phyloP scores from a whole-genome alignment of 1,140 invertebrate species.

The Schlechtendalia chinensis region DNA sequence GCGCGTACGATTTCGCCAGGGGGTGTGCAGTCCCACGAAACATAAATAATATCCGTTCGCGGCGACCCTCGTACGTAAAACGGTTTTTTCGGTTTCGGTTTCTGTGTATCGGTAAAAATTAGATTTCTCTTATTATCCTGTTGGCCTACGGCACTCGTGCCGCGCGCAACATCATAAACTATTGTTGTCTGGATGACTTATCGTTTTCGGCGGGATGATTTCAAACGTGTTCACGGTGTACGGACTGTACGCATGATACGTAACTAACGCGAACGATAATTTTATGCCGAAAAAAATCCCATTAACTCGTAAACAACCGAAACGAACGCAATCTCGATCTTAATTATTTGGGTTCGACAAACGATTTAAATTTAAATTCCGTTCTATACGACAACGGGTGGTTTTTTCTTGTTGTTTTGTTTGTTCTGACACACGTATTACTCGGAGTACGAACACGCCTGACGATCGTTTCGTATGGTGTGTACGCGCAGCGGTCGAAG shows the following conservation, averaged over 20 bases:
- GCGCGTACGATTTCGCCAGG: no score
- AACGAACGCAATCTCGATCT: background rate
- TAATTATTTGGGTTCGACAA: background rate
- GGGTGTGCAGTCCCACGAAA: background rate
- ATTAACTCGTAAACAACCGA: constrained; percentile 2
- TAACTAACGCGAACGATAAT: background rate
- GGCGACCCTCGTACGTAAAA: background rate
- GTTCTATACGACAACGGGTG: background rate
- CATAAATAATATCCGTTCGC: constrained; percentile 7
- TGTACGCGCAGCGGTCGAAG: no score
- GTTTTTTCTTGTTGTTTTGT: no score
- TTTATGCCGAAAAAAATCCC: background rate
- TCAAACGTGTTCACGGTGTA: no score
- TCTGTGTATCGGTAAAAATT: no score
- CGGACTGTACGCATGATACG: no score
- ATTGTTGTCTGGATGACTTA: background rate
- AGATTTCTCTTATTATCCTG: no score
- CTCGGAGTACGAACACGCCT: no score
- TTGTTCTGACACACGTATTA: no score
- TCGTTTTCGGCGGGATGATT: background rate
- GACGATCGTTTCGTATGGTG: no score
- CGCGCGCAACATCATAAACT: background rate
- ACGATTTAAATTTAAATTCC: constrained; percentile 7
- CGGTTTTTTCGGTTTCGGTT: background rate
- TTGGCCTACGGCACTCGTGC: no score